Percentiles rank a stretch among this genome's conserved stretches.
Conservation (phyloP, 2,888 invertebrate species). For the Choristoneura rosaceana region DNA sequence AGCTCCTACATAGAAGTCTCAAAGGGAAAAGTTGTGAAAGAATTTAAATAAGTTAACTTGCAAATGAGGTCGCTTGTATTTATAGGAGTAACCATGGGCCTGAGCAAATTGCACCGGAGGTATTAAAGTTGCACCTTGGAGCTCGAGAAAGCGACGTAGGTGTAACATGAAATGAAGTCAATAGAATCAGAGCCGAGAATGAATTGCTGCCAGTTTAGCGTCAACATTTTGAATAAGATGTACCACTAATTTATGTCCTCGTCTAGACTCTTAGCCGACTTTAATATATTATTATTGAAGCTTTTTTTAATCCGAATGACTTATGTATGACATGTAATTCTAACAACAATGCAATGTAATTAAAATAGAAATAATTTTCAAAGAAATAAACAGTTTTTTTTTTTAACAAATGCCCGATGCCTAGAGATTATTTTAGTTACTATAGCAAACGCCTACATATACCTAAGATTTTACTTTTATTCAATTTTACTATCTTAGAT, state of each 20-base stretch:
- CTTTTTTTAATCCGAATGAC: not conserved
- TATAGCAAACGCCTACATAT: no score
- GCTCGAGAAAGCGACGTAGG: slow-evolving; percentile 4
- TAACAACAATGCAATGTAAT: no score
- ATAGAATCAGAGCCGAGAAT: not conserved
- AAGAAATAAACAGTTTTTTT: no score
- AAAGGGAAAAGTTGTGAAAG: slow-evolving; percentile 21
- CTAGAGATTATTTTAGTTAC: no score
- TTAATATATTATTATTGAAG: no score
- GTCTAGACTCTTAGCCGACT: no score
- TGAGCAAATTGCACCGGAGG: slow-evolving; percentile 15
- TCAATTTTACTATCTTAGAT: no score
- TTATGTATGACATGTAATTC: no score
- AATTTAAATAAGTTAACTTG: slow-evolving; percentile 34
- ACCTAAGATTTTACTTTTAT: no score
- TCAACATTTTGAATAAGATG: slow-evolving; percentile 3
- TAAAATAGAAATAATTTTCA: no score
- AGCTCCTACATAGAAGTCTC: slow-evolving; percentile 16
- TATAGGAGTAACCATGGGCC: slow-evolving; percentile 22
- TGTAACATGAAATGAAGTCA: not conserved
- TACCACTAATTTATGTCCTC: not conserved
- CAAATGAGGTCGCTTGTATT: slow-evolving; percentile 20
- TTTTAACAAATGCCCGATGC: not conserved
- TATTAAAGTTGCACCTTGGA: slow-evolving; percentile 6
- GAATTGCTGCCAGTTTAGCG: slow-evolving; percentile 1